phyloP scores from a whole-genome alignment of 2,797 vertebrate species.

The Diplodus puntazzo region DNA sequence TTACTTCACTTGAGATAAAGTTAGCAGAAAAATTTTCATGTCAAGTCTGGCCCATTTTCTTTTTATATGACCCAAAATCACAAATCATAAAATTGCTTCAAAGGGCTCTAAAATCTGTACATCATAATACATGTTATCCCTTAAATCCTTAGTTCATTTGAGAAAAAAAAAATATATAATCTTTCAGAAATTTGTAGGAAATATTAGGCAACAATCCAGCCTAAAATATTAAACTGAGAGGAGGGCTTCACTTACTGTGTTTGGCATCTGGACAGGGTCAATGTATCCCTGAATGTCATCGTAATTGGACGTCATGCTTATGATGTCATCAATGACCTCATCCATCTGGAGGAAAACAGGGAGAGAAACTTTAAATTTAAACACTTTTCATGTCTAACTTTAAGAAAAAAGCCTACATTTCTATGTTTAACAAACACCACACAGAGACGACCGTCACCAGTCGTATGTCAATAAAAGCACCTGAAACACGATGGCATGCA shows the following conservation, averaged over 20 bases:
- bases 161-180: too few relatives aligned
- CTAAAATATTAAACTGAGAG: neutral
- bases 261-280: constrained; percentile 94
- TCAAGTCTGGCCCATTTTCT: too few relatives aligned
- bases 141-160: neutral
- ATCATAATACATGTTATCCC: too few relatives aligned
- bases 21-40: too few relatives aligned
- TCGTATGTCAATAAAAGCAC: constrained; percentile 2
- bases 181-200: neutral
- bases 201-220: neutral
- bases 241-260: constrained; percentile 88
- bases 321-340: constrained; percentile 97
- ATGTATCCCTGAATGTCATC: constrained; percentile 93
- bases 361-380: constrained; percentile 39
- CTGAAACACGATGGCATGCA: constrained; percentile 18
- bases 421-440: neutral
- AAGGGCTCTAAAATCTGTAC: neutral
- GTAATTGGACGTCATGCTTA: constrained; percentile 91
- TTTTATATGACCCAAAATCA: neutral
- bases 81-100: neutral
- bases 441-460: constrained; percentile 1
- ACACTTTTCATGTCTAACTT: neutral
- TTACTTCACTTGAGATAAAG: too few relatives aligned
- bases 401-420: neutral
- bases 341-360: constrained; percentile 88